Evolutionary conservation across 2,888 invertebrate species (phyloP), one percentile per base, ranked within the genome.

Genomic region (Philaethria dido): DNA sequence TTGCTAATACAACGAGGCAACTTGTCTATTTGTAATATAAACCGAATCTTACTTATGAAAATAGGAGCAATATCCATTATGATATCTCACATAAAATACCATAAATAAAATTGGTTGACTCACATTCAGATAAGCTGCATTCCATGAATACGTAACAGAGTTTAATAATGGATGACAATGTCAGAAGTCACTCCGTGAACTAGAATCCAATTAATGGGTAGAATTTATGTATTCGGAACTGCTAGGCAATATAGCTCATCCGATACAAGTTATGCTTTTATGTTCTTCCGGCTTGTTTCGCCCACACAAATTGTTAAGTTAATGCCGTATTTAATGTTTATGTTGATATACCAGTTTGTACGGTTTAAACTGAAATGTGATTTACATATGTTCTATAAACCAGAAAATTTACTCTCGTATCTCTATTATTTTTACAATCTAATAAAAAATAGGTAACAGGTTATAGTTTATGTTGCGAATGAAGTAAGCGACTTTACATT

Each of bases 171-270:
- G 76, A 74, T 73, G 83, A 80, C 87, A 87, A 87, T 86, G 88
- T 89, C 87, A 89, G 82, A 88, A 84, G 88, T 88, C 88, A 80
- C 81, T 72, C 73, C 72, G 75, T 74, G 78, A 71, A 74, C 78
- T 82, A 79, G 81, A 77, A 77, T 72, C 70, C 71, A 77, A 63
- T 42, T 44, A 45, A 60, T 62, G 29, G 48, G 18, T 48, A 59
- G 39, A 16, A 52, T 52, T 69, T 66, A 66, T 66, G 55, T 66
- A 69, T 64, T 55, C 47, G 65, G 75, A 63, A 65, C 65, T 25
- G 29, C 25, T 50, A 63, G 25, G 16, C 22, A 66, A 47, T 64
- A 42, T 44, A 63, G 20, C 39, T 44, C 29, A 16, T 54, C n/a
- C 11, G 29, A n/a, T 8, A 33, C 14, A 42, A 25, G 22, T 42